Evolutionary conservation across 2,797 vertebrate genomes (phyloP), one percentile per base, ranked within the genome.

Genomic region (Acrocephalus scirpaceus): DNA sequence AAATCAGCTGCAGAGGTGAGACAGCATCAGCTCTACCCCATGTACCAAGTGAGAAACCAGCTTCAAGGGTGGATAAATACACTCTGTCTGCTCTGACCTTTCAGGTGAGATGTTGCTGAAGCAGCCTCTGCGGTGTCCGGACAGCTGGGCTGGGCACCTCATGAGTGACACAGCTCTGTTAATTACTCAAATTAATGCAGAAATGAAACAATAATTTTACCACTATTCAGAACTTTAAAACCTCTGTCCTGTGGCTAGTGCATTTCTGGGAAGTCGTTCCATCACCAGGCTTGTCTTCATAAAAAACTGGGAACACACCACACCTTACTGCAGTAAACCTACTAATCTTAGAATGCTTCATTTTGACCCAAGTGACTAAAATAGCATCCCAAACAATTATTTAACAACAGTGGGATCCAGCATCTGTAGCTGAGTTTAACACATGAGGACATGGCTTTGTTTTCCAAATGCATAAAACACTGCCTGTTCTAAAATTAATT

Each of bases 401-500:
- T 94, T 74, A 80, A 14, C 57, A 80, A 75, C 75, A 88, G 65
- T 47, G 48, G 36, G 65, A 93, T 64, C 13, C 44, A 64, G 76
- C 81, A 93, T 60, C 77, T 74, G 71, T 42, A 93, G 45, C 50
- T 47, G 36, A 92, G 57, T 81, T 87, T 84, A 95, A 88, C 71
- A 73, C 69, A 56, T 2, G 8, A 90, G 50, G 60, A 87, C 50
- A 48, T 0, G 1, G 57, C 26, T 78, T 74, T 92, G 44, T 62
- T 72, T 91, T 53, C 13, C 38, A 83, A 83, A 78, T 17, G 48
- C 5, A 5, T 36, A 60, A 86, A 92, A 61, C 64, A 54, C 16
- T 42, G 72, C 21, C 44, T 81, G 40, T 53, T 95, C 48, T 67
- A 81, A 91, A 86, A 86, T 75, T 66, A 86, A 96, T 92, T 95